Evolutionary conservation across 2,113 vertebrate genomes (phyloP).

Genomic region (Microcebus ravelobensis): DNA sequence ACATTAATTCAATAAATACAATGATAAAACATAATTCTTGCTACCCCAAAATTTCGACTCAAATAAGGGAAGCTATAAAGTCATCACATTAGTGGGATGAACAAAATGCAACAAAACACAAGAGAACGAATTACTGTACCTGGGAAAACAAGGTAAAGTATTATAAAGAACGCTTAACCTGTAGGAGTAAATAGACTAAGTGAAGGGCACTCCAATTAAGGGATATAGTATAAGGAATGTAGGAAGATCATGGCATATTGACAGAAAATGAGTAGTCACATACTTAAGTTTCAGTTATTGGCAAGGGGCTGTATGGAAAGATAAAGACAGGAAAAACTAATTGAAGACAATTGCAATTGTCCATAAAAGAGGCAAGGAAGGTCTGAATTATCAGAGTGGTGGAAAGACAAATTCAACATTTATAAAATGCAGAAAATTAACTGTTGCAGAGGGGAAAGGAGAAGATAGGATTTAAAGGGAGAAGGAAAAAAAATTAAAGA

Average conservation of each 20-base stretch:
- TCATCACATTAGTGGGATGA: not conserved
- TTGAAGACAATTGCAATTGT: not conserved
- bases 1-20: not conserved
- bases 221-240: not conserved
- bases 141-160: not conserved
- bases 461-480: not conserved
- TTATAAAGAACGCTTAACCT: not conserved
- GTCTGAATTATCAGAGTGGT: not conserved
- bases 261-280: not conserved
- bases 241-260: not conserved
- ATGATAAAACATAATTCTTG: not conserved
- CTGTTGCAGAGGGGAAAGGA: not conserved
- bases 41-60: not conserved
- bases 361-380: not conserved
- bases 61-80: not conserved
- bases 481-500: not conserved
- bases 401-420: not conserved
- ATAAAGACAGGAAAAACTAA: not conserved
- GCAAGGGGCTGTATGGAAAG: not conserved
- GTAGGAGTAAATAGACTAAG: not conserved
- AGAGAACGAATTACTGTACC: not conserved
- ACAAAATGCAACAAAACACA: constrained; percentile 22
- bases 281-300: not conserved
- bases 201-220: not conserved
- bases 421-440: constrained; percentile 12